Base-by-base conservation (phyloP, 2,797 vertebrate species). In the Cheirogaleus major region DNA sequence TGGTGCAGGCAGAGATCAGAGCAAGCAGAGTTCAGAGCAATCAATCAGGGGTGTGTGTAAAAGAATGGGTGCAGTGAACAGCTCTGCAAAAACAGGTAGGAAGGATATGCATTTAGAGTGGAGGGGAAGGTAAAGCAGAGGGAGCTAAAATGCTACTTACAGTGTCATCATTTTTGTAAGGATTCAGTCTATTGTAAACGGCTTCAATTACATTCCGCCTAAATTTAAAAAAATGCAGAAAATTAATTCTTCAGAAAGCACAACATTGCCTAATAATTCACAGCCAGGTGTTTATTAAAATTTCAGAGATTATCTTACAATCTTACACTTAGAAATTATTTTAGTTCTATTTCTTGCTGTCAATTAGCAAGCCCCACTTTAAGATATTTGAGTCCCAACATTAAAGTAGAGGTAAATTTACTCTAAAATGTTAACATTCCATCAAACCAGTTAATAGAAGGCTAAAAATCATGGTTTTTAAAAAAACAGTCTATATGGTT, bases 181-280 rank as follows among this genome's bases (percentile, higher is more conserved):
- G 99, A 98, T 99, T 99, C 98, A 99, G 99, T 99, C 99, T 99
- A 99, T 99, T 99, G 99, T 99, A 99, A 99, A 99, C 99, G 10
- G 99, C 99, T 99, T 99, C 99, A 98, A 99, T 99, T 98, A 99
- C 99, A 99, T 99, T 99, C 99, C 99, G 99, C 98, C 99, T 99
- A 98, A 95, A 97, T 96, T 89, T 95, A 95, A 69, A 94, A 90
- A 98, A 96, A 97, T 32, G 83, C 55, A 98, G 69, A 95, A 95
- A 67, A 83, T 97, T 96, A 91, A 96, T 96, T 95, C 88, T 98
- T 98, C 96, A 79, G 10, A 75, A 63, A 80, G 67, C 1, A 63
- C 43, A n/a, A 78, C 73, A 80, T 0, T 91, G 22, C 63, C 93
- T 73, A 95, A 52, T 61, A 93, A 93, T 12, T 89, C 82, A 96